Base-by-base conservation (phyloP, 2,888 invertebrate genomes). In the Drosophila nr. fundita region DNA sequence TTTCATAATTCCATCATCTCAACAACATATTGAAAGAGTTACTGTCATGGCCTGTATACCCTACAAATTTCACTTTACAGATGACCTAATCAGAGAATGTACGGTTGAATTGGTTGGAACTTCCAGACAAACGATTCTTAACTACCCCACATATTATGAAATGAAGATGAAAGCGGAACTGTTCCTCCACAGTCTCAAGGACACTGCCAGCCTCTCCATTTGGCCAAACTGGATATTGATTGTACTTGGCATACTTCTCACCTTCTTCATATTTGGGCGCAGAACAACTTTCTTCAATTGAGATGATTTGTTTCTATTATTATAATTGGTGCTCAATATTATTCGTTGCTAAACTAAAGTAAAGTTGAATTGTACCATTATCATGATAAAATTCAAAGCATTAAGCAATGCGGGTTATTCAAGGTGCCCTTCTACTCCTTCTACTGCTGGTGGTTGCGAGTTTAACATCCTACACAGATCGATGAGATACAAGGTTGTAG, bases 61-160 rank as follows among this genome's bases (percentile, higher is more conserved):
- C 7, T 70, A 48, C 48, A 52, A 24, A 29, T 57, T 68, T 15
- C 50, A 29, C 7, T 50, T 45, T 3, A 62, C 70, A 0, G 57
- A 71, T 18, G 68, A 68, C 1, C 32, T 71, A 2, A n/a, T 60
- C 13, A 6, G 8, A 11, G 11, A 21, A 18, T 61, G 52, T 61
- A 15, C 15, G 10, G 13, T 11, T 42, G 11, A 21, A 11, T 5
- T n/a, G 2, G 42, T 42, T 42, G n/a, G 24, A 30, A 24, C 4
- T 21, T 8, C 6, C 11, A 15, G 15, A 1, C 6, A 18, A 7
- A 52, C 61, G n/a, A 4, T 45, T 6, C 53, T 66, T 2, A 53
- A 24, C 36, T 61, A 53, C 11, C 61, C 45, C 29, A 27, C 0
- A 29, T 55, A 40, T 40, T 4, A 21, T 13, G 2, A n/a, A 7